phyloP scores from a whole-genome alignment of 2,888 invertebrate species.

The Stratiomys singularior region DNA sequence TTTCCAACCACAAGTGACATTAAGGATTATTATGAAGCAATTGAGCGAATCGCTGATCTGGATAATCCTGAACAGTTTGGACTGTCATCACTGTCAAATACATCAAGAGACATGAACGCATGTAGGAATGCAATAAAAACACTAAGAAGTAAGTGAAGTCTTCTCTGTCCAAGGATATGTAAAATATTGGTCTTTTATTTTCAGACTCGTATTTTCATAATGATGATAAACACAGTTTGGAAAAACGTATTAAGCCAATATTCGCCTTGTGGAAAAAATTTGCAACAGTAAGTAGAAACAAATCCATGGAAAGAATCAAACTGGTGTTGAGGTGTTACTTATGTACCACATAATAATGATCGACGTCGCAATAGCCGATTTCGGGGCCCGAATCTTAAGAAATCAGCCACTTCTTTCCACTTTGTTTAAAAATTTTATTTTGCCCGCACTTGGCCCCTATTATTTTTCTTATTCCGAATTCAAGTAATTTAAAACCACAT shows the following conservation, averaged over 20 bases:
- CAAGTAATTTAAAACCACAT: too few species aligned
- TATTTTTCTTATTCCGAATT: too few species aligned
- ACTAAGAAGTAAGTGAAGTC: conserved; percentile 54
- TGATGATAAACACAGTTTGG: conserved; percentile 66
- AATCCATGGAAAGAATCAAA: too few species aligned
- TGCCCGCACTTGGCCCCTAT: too few species aligned
- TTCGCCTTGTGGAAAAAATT: conserved; percentile 86
- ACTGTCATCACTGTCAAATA: conserved; percentile 61
- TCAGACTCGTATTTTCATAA: conserved; percentile 55
- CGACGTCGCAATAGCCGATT: too few species aligned
- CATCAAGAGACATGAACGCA: conserved; percentile 60
- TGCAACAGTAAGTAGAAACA: conserved; percentile 66
- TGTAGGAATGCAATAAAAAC: conserved; percentile 60
- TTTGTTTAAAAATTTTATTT: too few species aligned
- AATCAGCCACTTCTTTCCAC: too few species aligned
- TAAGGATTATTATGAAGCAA: conserved; percentile 61
- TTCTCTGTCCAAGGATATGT: background rate
- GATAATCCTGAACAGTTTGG: conserved; percentile 63
- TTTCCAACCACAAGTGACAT: conserved; percentile 61
- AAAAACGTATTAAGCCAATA: conserved; percentile 74
- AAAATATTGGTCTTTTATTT: background rate
- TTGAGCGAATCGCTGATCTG: conserved; percentile 61
- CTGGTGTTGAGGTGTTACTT: too few species aligned
- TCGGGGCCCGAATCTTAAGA: too few species aligned
- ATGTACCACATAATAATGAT: too few species aligned